Evolutionary conservation across 2,888 invertebrate species (phyloP).

Genomic region (Lasius platythorax): DNA sequence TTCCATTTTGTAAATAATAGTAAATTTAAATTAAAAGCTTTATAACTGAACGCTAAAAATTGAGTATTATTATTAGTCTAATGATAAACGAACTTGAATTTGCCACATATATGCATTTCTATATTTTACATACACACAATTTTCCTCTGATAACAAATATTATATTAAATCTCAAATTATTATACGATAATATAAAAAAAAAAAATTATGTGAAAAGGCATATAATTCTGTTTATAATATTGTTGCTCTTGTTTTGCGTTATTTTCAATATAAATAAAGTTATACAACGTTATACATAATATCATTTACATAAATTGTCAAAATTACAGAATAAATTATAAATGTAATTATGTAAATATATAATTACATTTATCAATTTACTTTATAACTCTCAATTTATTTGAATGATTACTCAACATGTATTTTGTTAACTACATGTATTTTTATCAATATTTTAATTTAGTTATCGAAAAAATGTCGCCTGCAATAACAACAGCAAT

Average conservation of each 20-base stretch:
- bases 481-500: neutral
- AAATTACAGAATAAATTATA: neutral
- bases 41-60: neutral
- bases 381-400: neutral
- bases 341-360: neutral
- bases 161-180: too few species aligned
- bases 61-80: neutral
- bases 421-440: neutral
- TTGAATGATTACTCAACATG: neutral
- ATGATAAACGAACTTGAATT: neutral
- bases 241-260: neutral
- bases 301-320: neutral
- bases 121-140: neutral
- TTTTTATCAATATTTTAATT: neutral
- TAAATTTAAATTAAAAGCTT: neutral
- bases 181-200: too few species aligned
- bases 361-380: neutral
- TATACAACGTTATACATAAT: neutral
- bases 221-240: neutral
- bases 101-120: neutral
- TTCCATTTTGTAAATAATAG: neutral
- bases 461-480: conserved; percentile 7
- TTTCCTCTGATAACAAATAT: too few species aligned
- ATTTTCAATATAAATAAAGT: neutral
- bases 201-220: too few species aligned